Base-by-base conservation (phyloP, 2,113 vertebrate genomes). In the Pollimyrus isidori region DNA sequence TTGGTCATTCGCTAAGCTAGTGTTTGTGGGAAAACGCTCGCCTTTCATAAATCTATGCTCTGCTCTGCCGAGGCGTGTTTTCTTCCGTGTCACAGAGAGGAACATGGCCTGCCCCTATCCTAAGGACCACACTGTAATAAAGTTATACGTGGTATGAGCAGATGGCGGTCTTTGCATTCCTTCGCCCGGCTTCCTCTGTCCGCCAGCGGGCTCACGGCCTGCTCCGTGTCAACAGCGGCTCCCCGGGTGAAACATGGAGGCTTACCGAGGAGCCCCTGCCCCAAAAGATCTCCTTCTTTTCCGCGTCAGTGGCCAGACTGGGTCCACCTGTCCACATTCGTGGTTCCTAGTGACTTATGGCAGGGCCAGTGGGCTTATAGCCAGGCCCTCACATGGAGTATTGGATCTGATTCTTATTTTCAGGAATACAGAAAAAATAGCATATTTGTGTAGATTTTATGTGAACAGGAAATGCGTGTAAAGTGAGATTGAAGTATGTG, bases 131-230 rank as follows among this genome's bases (percentile, higher is more conserved):
- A 17, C 21, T 56, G 88, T 89, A 83, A 83, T 83, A 89, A 21
- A 89, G 88, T 89, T 89, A 52, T 53, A 83, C 50, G 11, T 19
- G 50, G 88, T 52, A 50, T 56, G 73, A 56, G 76, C 88, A 89
- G 88, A 73, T 89, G 88, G 88, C 49, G 35, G 7, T 35, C 88
- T 15, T 30, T 73, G 49, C 17, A 35, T 89, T 83, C 88, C 88
- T 39, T 42, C 30, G 46, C 26, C n/a, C 26, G n/a, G 76, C 23
- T 83, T 83, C 23, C 21, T 53, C 69, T 82, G 45, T 30, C 17
- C 30, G 88, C 88, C 88, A 89, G 88, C n/a, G 45, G 88, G 88
- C 88, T 88, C 46, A 11, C 23, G 83, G 45, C 83, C 83, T 49
- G 83, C 42, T 48, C 23, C 83, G 45, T 50, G 83, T 86, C 83